These are phyloP conservation scores for Teleopsis dalmanni DNA, from an alignment of 1,140 invertebrate genomes.

Conservation along the genomic window DNA sequence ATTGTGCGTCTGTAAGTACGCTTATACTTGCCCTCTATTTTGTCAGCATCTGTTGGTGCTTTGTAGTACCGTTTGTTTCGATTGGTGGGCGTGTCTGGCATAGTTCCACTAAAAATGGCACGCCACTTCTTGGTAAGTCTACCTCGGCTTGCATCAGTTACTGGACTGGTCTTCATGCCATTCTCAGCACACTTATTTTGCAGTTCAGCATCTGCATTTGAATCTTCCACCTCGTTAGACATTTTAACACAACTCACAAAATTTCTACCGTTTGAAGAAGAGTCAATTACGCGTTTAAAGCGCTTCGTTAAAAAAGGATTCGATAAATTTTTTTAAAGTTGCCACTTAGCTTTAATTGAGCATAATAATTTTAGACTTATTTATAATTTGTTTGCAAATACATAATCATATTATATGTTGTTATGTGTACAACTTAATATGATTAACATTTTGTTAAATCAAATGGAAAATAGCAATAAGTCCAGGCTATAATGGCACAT, in stretches of 20 bases:
- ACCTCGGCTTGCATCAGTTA: slow-evolving; percentile 37
- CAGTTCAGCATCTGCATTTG: slow-evolving; percentile 28
- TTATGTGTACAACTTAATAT: too few species aligned
- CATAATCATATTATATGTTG: too few species aligned
- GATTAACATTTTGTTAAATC: too few species aligned
- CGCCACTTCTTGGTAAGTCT: slow-evolving; percentile 35
- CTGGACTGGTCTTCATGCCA: slow-evolving; percentile 33
- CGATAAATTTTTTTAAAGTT: too few species aligned
- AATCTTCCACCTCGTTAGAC: slow-evolving; percentile 21
- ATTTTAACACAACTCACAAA: neutral
- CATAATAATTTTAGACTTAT: too few species aligned
- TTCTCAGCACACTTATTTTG: slow-evolving; percentile 28
- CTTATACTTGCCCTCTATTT: neutral
- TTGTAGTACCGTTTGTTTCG: neutral
- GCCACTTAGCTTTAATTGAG: too few species aligned
- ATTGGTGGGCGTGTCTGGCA: neutral
- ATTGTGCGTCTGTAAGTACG: neutral
- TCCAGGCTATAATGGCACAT: too few species aligned
- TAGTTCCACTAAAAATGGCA: slow-evolving; percentile 22
- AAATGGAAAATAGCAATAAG: too few species aligned
- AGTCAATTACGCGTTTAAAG: too few species aligned
- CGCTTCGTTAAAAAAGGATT: too few species aligned
- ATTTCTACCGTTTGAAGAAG: too few species aligned
- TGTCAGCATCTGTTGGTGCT: neutral
- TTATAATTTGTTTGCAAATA: too few species aligned